A percentile compares a stretch with the other conserved stretches of the same genome.
Conservation (phyloP, 2,888 invertebrate species). For the Cosmorhoe ocellata region DNA sequence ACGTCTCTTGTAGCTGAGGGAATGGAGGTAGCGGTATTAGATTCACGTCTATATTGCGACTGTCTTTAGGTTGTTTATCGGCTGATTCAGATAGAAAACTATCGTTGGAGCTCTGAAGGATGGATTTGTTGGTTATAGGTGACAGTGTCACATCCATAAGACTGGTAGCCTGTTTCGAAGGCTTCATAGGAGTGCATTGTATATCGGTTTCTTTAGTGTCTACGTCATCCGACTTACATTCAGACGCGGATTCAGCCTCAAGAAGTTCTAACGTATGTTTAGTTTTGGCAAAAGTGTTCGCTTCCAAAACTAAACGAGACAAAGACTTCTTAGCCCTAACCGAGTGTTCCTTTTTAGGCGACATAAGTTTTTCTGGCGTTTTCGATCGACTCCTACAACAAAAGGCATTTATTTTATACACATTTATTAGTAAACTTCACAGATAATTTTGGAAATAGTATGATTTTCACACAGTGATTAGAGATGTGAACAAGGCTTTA, state of each 20-base stretch:
- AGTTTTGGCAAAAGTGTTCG: slow-evolving; percentile 69
- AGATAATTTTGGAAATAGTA: background rate
- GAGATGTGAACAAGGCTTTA: slow-evolving; percentile 23
- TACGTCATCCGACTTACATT: background rate
- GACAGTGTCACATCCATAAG: slow-evolving; percentile 71
- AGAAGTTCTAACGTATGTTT: slow-evolving; percentile 52
- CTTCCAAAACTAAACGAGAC: slow-evolving; percentile 69
- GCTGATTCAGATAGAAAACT: slow-evolving; percentile 47
- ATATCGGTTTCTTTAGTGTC: slow-evolving; percentile 47
- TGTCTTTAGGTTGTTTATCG: slow-evolving; percentile 44
- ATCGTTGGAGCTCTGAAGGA: slow-evolving; percentile 63
- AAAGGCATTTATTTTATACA: slow-evolving; percentile 4
- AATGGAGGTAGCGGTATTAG: slow-evolving; percentile 56
- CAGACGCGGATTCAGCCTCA: slow-evolving; percentile 39
- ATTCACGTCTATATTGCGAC: slow-evolving; percentile 40
- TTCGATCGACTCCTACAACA: slow-evolving; percentile 64
- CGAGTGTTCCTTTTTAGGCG: slow-evolving; percentile 59
- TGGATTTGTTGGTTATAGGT: slow-evolving; percentile 69
- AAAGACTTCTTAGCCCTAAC: slow-evolving; percentile 62
- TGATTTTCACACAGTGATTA: background rate
- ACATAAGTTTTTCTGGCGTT: slow-evolving; percentile 71
- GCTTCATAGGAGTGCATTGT: slow-evolving; percentile 71
- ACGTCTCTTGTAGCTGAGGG: slow-evolving; percentile 56
- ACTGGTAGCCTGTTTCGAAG: slow-evolving; percentile 48
- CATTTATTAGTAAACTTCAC: slow-evolving; percentile 1